Conservation (phyloP, 2,888 invertebrate species). For the Isoperla grammatica region DNA sequence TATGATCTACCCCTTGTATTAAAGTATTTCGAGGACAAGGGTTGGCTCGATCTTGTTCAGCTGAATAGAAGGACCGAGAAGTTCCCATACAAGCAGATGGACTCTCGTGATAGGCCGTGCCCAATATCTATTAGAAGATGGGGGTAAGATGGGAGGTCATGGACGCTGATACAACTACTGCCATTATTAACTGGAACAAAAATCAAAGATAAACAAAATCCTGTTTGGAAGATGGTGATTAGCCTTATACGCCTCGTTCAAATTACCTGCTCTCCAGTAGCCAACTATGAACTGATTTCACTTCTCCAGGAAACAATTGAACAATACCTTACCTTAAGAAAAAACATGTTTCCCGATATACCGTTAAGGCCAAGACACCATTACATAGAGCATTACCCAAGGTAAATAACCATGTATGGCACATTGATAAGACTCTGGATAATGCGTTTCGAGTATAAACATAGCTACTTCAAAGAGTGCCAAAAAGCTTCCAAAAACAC, state of each 20-base stretch:
- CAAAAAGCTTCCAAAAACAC: background rate
- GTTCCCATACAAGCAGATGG: too few species aligned
- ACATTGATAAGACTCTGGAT: background rate
- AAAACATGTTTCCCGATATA: background rate
- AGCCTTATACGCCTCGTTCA: too few species aligned
- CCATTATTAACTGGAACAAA: background rate
- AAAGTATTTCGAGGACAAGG: background rate
- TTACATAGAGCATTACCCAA: background rate
- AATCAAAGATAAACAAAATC: background rate
- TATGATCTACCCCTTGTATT: constrained; percentile 11
- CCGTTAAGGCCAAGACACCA: background rate
- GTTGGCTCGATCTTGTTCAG: background rate
- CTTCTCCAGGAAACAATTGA: background rate
- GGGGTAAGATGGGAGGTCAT: background rate
- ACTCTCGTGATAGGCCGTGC: too few species aligned
- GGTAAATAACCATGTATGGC: background rate
- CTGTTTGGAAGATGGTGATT: too few species aligned
- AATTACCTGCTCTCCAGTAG: too few species aligned
- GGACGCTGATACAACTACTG: background rate
- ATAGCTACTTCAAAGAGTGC: too few species aligned
- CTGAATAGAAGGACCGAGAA: background rate
- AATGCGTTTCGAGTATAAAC: background rate
- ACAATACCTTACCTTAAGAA: background rate
- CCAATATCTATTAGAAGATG: background rate
- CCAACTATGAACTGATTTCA: background rate